Evolutionary conservation across 2,113 vertebrate species (phyloP).

Genomic region (Leucoraja erinaceus): DNA sequence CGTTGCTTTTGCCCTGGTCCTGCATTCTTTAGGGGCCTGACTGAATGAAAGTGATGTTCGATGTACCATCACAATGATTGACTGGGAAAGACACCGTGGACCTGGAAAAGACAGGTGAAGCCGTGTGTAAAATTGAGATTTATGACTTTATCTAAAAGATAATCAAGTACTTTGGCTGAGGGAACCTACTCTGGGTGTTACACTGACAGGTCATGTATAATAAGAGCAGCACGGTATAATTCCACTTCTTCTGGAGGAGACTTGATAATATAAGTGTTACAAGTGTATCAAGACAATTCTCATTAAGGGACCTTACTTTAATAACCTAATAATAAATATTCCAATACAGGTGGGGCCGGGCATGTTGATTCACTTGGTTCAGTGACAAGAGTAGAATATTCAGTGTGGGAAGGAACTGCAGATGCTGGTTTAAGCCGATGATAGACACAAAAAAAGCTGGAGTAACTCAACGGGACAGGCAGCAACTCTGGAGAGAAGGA

Average conservation of each 20-base stretch:
- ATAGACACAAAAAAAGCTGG: no score
- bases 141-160: conserved; percentile 38
- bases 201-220: not conserved
- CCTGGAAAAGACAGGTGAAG: conserved; percentile 10
- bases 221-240: not conserved
- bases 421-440: no score
- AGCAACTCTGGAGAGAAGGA: no score
- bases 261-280: not conserved
- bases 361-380: no score
- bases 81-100: not conserved
- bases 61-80: not conserved
- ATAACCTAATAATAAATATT: not conserved
- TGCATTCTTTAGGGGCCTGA: not conserved
- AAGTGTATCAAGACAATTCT: not conserved
- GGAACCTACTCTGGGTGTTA: not conserved
- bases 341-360: not conserved
- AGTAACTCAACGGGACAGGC: no score
- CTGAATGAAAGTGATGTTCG: not conserved
- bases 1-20: not conserved
- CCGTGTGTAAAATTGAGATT: conserved; percentile 35
- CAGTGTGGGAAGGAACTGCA: no score
- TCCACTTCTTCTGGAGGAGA: not conserved
- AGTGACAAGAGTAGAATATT: not conserved
- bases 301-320: not conserved
- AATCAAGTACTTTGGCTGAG: conserved; percentile 23